Percentiles rank a stretch among this genome's conserved stretches.
Conservation (phyloP, 2,888 invertebrate species). For the Leptothorax acervorum region DNA sequence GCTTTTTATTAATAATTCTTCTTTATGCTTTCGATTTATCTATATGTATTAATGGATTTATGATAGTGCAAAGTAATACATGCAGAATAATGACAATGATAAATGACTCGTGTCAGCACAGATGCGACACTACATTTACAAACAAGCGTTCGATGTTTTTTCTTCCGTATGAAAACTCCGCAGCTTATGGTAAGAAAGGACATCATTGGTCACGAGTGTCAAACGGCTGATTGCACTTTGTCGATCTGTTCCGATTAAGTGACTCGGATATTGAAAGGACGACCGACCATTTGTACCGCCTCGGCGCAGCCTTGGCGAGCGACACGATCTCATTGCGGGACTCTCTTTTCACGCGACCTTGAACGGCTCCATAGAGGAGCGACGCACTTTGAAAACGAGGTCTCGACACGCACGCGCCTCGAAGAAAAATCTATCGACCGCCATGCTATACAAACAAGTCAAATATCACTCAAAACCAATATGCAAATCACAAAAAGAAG, state of each 20-base stretch:
- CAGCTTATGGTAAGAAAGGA: slow-evolving; percentile 28
- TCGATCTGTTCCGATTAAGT: slow-evolving; percentile 50
- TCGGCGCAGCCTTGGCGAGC: slow-evolving; percentile 34
- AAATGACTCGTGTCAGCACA: slow-evolving; percentile 17
- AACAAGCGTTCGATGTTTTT: slow-evolving; percentile 15
- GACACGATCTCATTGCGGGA: slow-evolving; percentile 12
- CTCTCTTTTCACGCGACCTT: slow-evolving; percentile 59
- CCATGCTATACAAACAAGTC: not conserved
- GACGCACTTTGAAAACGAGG: slow-evolving; percentile 59
- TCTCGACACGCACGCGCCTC: slow-evolving; percentile 39
- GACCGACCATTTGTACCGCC: slow-evolving; percentile 31
- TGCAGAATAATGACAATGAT: slow-evolving; percentile 8
- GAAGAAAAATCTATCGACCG: slow-evolving; percentile 31
- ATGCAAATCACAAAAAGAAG: not conserved
- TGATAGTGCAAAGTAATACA: not conserved
- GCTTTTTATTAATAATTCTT: not conserved
- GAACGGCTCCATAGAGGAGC: slow-evolving; percentile 41
- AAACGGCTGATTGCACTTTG: slow-evolving; percentile 51
- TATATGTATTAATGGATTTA: not conserved
- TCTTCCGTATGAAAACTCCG: slow-evolving; percentile 8
- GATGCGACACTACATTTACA: slow-evolving; percentile 7
- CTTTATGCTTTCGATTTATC: not conserved
- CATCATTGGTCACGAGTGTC: slow-evolving; percentile 44
- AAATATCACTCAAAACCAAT: not conserved
- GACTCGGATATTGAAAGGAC: slow-evolving; percentile 50